phyloP scores from a whole-genome alignment of 2,113 vertebrate species.

The Empidonax alnorum region DNA sequence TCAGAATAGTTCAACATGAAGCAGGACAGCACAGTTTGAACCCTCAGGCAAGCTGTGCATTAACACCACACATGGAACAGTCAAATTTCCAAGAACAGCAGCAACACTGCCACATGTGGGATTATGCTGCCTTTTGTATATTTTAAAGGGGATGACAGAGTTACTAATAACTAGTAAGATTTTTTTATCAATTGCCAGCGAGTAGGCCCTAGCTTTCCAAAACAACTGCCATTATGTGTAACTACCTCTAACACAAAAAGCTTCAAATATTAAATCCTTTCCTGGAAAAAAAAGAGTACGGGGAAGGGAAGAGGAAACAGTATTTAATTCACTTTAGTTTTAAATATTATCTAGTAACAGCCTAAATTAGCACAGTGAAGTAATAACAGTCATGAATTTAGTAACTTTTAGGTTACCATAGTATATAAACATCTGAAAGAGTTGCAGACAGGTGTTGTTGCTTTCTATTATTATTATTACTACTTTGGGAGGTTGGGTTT shows the following conservation, averaged over 20 bases:
- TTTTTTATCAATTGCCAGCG: background rate
- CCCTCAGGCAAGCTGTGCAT: background rate
- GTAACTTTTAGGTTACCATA: background rate
- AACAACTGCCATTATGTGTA: background rate
- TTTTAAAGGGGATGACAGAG: background rate
- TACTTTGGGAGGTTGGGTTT: background rate
- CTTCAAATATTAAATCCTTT: background rate
- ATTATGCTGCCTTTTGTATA: background rate
- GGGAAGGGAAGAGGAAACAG: rapidly evolving
- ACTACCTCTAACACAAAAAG: background rate
- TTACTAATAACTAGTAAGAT: background rate
- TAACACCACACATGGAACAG: background rate
- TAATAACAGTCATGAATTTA: background rate
- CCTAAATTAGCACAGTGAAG: background rate
- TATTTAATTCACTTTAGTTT: background rate
- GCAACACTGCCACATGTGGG: background rate
- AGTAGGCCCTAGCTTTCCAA: background rate
- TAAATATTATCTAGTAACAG: background rate
- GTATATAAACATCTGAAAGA: rapidly evolving
- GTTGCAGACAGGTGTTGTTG: rapidly evolving
- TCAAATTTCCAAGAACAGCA: background rate
- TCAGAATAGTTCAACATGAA: background rate
- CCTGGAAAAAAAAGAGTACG: background rate
- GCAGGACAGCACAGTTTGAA: background rate
- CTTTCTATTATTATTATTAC: background rate